These are phyloP conservation scores for Cancer borealis DNA, from an alignment of 2,888 invertebrate species.

Conservation along the genomic window DNA sequence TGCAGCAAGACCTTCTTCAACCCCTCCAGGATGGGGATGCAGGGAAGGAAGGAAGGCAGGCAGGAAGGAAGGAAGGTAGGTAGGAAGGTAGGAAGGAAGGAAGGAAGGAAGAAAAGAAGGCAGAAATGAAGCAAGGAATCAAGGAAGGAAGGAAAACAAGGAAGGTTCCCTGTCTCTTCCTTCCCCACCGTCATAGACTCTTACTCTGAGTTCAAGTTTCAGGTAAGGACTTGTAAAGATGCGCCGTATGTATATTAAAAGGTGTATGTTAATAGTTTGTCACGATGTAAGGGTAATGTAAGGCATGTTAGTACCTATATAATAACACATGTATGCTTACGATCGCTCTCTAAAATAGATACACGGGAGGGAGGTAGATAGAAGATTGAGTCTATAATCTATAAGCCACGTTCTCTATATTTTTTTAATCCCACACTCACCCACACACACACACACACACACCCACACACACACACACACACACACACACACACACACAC, in stretches of 20 bases:
- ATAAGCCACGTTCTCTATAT: no score
- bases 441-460: background rate
- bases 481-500: constrained; percentile 20
- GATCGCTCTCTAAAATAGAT: background rate
- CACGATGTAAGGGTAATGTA: background rate
- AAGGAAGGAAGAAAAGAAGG: no score
- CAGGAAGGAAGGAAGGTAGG: no score
- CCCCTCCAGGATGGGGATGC: background rate
- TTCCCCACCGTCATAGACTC: background rate
- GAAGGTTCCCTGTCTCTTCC: no score
- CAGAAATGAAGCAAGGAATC: no score
- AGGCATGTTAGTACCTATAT: background rate
- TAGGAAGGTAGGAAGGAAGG: no score
- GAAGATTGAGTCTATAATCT: no score
- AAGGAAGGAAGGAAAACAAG: no score
- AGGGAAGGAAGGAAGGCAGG: background rate
- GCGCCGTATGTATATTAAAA: background rate
- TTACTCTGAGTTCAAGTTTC: background rate
- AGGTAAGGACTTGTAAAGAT: background rate
- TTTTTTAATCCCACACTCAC: background rate
- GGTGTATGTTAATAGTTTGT: background rate
- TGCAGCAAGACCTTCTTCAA: background rate
- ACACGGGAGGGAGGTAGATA: no score
- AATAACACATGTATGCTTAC: background rate
- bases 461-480: constrained; percentile 11